These are phyloP conservation scores for Synergus umbraculus DNA, from an alignment of 2,888 invertebrate species.

Conservation along the genomic window DNA sequence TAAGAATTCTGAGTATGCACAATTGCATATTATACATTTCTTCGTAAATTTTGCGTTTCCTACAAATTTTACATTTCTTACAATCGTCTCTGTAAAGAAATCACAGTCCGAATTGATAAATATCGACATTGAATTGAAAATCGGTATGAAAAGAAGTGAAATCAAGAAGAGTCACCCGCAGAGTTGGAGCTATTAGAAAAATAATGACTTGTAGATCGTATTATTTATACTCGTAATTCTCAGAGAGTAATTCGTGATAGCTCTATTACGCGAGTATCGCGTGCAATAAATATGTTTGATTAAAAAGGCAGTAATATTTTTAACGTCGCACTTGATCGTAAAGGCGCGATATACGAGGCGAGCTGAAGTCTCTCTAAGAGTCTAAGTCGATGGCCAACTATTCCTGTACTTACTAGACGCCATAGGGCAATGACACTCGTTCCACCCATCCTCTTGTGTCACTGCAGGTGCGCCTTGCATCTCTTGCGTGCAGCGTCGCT, in stretches of 20 bases:
- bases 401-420: conserved; percentile 62
- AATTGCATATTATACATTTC: too few relatives aligned
- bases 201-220: conserved; percentile 1
- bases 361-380: conserved; percentile 29
- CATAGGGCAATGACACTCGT: conserved; percentile 64
- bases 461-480: conserved; percentile 56
- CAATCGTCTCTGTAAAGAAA: conserved; percentile 2
- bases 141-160: background rate
- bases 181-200: conserved; percentile 15
- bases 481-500: conserved; percentile 61
- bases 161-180: conserved; percentile 7
- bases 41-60: too few relatives aligned
- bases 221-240: conserved; percentile 26
- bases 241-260: conserved; percentile 29
- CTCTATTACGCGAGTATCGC: conserved; percentile 23
- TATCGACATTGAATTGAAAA: background rate
- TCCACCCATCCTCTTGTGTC: conserved; percentile 52
- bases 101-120: background rate
- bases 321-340: conserved; percentile 32
- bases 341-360: conserved; percentile 22
- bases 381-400: conserved; percentile 54
- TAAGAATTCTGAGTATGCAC: background rate
- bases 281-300: conserved; percentile 28
- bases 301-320: conserved; percentile 23
- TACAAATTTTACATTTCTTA: background rate